phyloP scores from a whole-genome alignment of 2,888 invertebrate species.

The Leucophenga montana region DNA sequence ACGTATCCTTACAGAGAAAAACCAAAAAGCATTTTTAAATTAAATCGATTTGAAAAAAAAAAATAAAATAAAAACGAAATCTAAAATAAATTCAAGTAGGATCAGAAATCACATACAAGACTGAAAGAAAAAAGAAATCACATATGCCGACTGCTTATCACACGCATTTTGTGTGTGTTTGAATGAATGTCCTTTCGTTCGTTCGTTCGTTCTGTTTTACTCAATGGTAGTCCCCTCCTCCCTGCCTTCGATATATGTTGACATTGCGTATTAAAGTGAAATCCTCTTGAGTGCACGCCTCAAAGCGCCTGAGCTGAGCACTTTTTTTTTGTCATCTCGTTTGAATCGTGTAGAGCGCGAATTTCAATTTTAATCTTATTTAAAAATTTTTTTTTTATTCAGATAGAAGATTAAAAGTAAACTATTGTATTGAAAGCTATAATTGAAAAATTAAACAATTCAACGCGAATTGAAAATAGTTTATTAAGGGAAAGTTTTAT shows the following conservation, averaged over 20 bases:
- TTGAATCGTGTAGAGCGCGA: constrained; percentile 35
- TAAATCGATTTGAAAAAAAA: constrained; percentile 14
- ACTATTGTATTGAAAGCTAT: constrained; percentile 23
- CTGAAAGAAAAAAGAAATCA: too few species aligned
- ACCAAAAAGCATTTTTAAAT: constrained; percentile 15
- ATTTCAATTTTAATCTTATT: constrained; percentile 61
- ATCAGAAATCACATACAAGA: constrained; percentile 38
- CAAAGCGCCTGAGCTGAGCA: constrained; percentile 40
- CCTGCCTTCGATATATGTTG: constrained; percentile 49
- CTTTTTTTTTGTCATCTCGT: constrained; percentile 12
- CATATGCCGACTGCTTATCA: constrained; percentile 55
- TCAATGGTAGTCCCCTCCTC: constrained; percentile 32
- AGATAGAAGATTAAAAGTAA: constrained; percentile 49
- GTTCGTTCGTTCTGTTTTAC: not conserved
- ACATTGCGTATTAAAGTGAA: constrained; percentile 63
- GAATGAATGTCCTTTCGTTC: too few species aligned
- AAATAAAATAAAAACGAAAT: constrained; percentile 23
- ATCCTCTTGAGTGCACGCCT: constrained; percentile 66
- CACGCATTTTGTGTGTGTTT: constrained; percentile 44
- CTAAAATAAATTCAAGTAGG: constrained; percentile 30
- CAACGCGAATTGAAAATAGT: constrained; percentile 52
- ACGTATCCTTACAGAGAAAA: constrained; percentile 28
- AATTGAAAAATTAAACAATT: constrained; percentile 16
- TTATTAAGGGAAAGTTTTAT: constrained; percentile 31
- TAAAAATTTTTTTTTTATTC: constrained; percentile 47